Evolutionary conservation across 92 coral and sea anemone species (phyloP).

Genomic region (Zoanthus sansibaricus): DNA sequence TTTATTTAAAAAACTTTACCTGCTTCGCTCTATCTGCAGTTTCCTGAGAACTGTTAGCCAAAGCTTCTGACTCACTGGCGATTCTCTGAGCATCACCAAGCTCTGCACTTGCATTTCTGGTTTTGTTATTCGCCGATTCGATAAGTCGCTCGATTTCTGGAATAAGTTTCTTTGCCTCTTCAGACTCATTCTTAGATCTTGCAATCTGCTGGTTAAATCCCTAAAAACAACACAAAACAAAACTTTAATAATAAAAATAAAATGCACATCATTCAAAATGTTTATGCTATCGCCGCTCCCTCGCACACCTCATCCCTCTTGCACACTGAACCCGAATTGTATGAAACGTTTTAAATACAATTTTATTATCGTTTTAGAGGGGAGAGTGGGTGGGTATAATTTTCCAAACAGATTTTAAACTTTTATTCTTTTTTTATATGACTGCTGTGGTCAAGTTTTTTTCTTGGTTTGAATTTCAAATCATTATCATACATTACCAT

Average conservation of each 20-base stretch:
- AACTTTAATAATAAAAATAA: background rate
- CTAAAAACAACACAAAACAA: conserved; percentile 48
- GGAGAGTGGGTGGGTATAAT: too few species aligned
- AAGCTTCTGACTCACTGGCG: conserved; percentile 64
- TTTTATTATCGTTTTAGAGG: too few species aligned
- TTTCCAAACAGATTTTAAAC: too few species aligned
- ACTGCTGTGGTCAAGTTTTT: too few species aligned
- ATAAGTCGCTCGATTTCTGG: conserved; percentile 90
- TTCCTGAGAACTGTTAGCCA: conserved; percentile 66
- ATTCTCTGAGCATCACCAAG: conserved; percentile 76
- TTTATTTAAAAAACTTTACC: conserved; percentile 57
- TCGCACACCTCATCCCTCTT: too few species aligned
- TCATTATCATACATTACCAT: too few species aligned
- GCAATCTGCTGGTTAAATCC: conserved; percentile 87
- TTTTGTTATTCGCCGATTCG: conserved; percentile 80
- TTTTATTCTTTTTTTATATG: too few species aligned
- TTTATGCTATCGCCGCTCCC: too few species aligned
- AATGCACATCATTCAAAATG: too few species aligned
- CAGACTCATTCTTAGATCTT: conserved; percentile 80
- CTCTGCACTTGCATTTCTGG: conserved; percentile 76
- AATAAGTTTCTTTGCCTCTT: conserved; percentile 79
- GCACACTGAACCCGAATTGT: too few species aligned
- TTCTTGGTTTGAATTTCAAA: too few species aligned
- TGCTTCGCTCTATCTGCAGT: conserved; percentile 69
- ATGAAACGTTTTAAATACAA: too few species aligned